Percentiles rank a stretch among this genome's conserved stretches.
Conservation (phyloP, 2,797 vertebrate genomes). For the Brachymystax lenok region DNA sequence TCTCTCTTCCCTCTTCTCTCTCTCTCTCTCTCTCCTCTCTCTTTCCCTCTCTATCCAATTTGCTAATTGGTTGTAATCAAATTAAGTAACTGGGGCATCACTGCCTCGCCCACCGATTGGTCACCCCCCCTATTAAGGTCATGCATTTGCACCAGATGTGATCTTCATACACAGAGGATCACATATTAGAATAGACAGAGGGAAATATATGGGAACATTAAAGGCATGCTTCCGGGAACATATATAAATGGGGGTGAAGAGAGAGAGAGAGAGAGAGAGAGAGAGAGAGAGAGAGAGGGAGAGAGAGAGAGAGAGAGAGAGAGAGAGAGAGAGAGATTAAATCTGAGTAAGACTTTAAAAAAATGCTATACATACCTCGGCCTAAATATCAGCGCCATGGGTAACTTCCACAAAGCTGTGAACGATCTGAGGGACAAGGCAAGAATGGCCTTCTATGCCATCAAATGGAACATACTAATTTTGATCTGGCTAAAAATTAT, state of each 20-base stretch:
- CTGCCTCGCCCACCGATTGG: slow-evolving; percentile 61
- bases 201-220: slow-evolving; percentile 33
- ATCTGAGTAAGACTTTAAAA: too few species aligned
- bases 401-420: too few species aligned
- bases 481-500: too few species aligned
- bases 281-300: background rate
- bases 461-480: too few species aligned
- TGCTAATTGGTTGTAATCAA: slow-evolving; percentile 74
- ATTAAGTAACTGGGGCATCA: slow-evolving; percentile 60
- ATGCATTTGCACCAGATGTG: slow-evolving; percentile 30
- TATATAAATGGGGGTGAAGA: slow-evolving; percentile 19
- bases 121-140: slow-evolving; percentile 50
- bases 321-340: background rate
- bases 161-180: slow-evolving; percentile 36
- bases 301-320: background rate
- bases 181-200: slow-evolving; percentile 28
- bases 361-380: too few species aligned
- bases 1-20: background rate
- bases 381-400: too few species aligned
- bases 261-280: background rate
- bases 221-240: slow-evolving; percentile 43
- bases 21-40: slow-evolving; percentile 13
- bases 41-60: slow-evolving; percentile 37
- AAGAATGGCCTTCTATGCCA: too few species aligned
- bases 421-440: too few species aligned